A percentile compares a stretch with the other conserved stretches of the same genome.
These are phyloP conservation scores for Ennomos fuscantarius DNA, from an alignment of 2,888 invertebrate species.

Conservation along the genomic window DNA sequence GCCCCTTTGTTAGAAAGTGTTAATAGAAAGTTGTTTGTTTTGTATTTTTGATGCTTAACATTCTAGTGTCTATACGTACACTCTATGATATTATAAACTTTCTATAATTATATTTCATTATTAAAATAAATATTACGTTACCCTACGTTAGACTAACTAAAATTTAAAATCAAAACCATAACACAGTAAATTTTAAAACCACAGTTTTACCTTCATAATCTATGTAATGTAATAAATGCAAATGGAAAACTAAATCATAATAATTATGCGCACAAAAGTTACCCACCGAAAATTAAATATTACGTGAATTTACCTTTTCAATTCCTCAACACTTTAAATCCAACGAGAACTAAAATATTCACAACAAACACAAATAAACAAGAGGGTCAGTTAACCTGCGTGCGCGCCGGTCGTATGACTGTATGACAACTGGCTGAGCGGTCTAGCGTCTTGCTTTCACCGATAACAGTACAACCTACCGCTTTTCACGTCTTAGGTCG, in stretches of 20 bases:
- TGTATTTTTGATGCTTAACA: constrained; percentile 2
- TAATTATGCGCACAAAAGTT: too few relatives aligned
- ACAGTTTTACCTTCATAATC: too few relatives aligned
- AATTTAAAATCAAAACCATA: too few relatives aligned
- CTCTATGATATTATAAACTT: too few relatives aligned
- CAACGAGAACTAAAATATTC: constrained; percentile 14
- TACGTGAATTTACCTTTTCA: constrained; percentile 12
- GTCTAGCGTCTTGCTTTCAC: constrained; percentile 70
- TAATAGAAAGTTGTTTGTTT: constrained; percentile 34
- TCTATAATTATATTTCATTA: too few relatives aligned
- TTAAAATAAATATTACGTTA: too few relatives aligned
- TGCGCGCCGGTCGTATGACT: constrained; percentile 35
- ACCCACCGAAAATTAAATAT: too few relatives aligned
- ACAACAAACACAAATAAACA: constrained; percentile 7
- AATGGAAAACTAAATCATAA: too few relatives aligned
- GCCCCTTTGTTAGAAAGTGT: constrained; percentile 26
- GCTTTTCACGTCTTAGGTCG: constrained; percentile 39
- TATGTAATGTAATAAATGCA: too few relatives aligned
- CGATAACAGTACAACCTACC: constrained; percentile 65
- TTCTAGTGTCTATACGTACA: background rate
- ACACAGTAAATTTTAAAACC: too few relatives aligned
- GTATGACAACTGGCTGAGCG: constrained; percentile 42
- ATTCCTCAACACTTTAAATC: constrained; percentile 10
- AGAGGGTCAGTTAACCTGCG: constrained; percentile 17
- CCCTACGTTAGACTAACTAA: too few relatives aligned